phyloP scores from a whole-genome alignment of 1,140 invertebrate species.

The Eupristina koningsbergeri region DNA sequence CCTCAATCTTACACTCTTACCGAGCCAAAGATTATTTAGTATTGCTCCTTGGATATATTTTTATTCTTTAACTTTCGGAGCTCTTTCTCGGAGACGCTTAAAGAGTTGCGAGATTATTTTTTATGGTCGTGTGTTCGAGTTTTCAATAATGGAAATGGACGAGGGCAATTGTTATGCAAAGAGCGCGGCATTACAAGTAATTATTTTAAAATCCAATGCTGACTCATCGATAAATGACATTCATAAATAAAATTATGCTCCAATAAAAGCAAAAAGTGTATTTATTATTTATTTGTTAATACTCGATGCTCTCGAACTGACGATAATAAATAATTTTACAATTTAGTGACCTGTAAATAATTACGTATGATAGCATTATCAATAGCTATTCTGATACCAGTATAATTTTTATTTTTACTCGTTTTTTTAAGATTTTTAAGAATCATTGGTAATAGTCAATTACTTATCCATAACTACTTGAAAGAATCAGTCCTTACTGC shows the following conservation, averaged over 20 bases:
- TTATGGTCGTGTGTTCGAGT: background rate
- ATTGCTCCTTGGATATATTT: too few species aligned
- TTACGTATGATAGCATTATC: background rate
- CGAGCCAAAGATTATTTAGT: too few species aligned
- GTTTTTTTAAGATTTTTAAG: background rate
- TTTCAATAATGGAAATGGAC: background rate
- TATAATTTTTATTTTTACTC: background rate
- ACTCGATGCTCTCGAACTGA: background rate
- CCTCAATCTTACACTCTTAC: too few species aligned
- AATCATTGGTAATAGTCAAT: background rate
- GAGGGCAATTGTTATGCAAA: background rate
- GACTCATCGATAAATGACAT: background rate
- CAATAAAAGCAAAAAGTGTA: background rate
- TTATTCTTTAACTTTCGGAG: too few species aligned
- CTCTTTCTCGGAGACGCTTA: too few species aligned
- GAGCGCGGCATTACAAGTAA: background rate
- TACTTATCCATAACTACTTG: background rate
- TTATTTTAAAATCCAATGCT: background rate
- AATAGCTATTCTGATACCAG: background rate
- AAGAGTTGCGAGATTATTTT: background rate
- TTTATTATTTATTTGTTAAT: background rate
- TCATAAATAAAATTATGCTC: background rate
- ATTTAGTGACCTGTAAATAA: background rate
- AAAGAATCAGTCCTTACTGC: background rate
- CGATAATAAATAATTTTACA: background rate